phyloP scores from a whole-genome alignment of 2,888 invertebrate species.

The Deilephila porcellus region DNA sequence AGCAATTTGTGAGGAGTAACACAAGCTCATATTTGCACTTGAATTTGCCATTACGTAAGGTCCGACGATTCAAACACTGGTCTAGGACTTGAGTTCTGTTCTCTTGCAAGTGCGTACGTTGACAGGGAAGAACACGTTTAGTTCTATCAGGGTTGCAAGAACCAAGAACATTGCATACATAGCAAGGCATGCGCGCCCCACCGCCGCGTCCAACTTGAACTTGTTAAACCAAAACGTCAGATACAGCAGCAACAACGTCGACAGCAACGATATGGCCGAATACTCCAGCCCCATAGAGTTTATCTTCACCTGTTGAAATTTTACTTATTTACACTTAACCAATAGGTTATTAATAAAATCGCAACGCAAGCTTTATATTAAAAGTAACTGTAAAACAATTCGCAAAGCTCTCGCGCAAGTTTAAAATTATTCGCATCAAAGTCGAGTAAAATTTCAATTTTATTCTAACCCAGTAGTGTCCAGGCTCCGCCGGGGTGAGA shows the following conservation, averaged over 20 bases:
- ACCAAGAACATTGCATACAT: constrained; percentile 95
- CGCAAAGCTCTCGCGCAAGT: constrained; percentile 14
- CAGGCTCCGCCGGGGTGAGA: constrained; percentile 91
- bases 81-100: constrained; percentile 71
- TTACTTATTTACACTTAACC: constrained; percentile 29
- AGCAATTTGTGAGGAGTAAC: constrained; percentile 52
- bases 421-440: constrained; percentile 41
- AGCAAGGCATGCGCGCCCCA: constrained; percentile 92
- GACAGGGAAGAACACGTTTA: constrained; percentile 96
- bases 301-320: constrained; percentile 87
- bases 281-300: constrained; percentile 96
- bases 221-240: constrained; percentile 93
- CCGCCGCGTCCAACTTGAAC: constrained; percentile 93
- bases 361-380: constrained; percentile 42
- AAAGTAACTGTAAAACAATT: constrained; percentile 5
- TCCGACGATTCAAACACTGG: constrained; percentile 46
- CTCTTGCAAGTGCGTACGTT: constrained; percentile 94
- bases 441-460: constrained; percentile 33
- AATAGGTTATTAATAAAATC: constrained; percentile 35
- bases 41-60: constrained; percentile 36
- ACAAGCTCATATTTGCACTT: constrained; percentile 42
- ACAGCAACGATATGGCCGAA: constrained; percentile 94
- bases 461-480: constrained; percentile 89
- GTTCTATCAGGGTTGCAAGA: constrained; percentile 94
- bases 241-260: constrained; percentile 93